A percentile compares a stretch with the other conserved stretches of the same genome.
Conservation (phyloP, 2,888 invertebrate species). For the Salticus scenicus region DNA sequence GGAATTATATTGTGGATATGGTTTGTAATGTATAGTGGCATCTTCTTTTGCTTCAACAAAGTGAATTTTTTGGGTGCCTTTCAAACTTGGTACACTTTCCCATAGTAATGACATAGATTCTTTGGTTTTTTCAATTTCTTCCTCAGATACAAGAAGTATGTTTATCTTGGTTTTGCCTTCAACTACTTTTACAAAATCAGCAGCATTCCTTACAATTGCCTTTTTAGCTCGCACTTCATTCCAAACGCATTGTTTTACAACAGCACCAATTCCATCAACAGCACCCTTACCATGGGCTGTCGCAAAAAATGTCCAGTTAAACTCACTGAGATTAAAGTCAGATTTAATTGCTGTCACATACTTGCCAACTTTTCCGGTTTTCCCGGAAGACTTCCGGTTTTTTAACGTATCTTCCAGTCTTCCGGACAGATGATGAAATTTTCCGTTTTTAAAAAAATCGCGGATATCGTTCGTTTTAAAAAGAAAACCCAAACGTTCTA, state of each 20-base stretch:
- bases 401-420: too few species aligned
- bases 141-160: not conserved
- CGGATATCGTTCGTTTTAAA: too few species aligned
- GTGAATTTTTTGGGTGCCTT: slow-evolving; percentile 2
- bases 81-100: not conserved
- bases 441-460: too few species aligned
- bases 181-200: not conserved
- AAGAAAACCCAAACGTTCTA: too few species aligned
- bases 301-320: not conserved
- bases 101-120: too few species aligned
- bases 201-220: slow-evolving; percentile 2
- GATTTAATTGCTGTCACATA: not conserved
- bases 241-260: not conserved
- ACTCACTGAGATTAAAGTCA: not conserved
- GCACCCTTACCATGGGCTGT: slow-evolving; percentile 5
- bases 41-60: not conserved
- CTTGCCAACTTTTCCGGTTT: too few species aligned
- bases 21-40: not conserved
- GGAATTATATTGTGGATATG: not conserved
- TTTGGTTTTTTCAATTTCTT: not conserved
- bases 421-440: too few species aligned
- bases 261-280: slow-evolving; percentile 18
- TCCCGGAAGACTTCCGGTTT: too few species aligned
- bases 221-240: slow-evolving; percentile 3
- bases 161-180: not conserved